These are phyloP conservation scores for Melitaea athalia DNA, from an alignment of 2,888 invertebrate genomes.

Conservation along the genomic window DNA sequence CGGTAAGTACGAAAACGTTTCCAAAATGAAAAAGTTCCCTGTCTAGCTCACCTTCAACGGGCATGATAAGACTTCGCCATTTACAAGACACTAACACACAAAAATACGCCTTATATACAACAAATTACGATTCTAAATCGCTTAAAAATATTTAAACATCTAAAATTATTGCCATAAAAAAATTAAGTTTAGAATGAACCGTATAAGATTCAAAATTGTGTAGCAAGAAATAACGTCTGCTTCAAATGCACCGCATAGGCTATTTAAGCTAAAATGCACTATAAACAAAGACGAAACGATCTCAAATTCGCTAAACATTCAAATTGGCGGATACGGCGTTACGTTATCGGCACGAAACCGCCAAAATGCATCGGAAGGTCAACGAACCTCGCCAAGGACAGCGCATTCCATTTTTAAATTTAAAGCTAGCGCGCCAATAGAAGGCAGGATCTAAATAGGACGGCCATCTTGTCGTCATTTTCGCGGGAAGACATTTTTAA, in stretches of 20 bases:
- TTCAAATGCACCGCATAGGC: constrained; percentile 39
- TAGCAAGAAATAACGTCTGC: constrained; percentile 38
- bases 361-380: constrained; percentile 82
- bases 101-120: constrained; percentile 36
- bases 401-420: constrained; percentile 81
- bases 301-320: constrained; percentile 47
- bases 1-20: constrained; percentile 42
- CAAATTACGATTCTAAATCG: constrained; percentile 38
- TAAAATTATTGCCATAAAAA: constrained; percentile 32
- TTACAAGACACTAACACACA: constrained; percentile 29
- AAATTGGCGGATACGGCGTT: constrained; percentile 55
- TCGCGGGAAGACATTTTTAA: constrained; percentile 63
- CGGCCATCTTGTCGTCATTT: constrained; percentile 78
- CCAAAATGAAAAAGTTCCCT: constrained; percentile 48
- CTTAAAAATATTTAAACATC: constrained; percentile 30
- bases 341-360: constrained; percentile 61
- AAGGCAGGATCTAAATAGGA: constrained; percentile 78
- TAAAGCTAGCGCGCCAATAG: constrained; percentile 80
- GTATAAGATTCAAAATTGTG: constrained; percentile 44
- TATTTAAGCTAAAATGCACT: constrained; percentile 50
- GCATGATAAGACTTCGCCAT: constrained; percentile 48
- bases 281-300: constrained; percentile 50
- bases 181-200: constrained; percentile 41
- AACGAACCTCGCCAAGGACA: constrained; percentile 80
- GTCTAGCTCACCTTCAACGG: constrained; percentile 52